Evolutionary conservation across 2,888 invertebrate genomes (phyloP), one percentile per base, ranked within the genome.

Genomic region (Spialia ferax): DNA sequence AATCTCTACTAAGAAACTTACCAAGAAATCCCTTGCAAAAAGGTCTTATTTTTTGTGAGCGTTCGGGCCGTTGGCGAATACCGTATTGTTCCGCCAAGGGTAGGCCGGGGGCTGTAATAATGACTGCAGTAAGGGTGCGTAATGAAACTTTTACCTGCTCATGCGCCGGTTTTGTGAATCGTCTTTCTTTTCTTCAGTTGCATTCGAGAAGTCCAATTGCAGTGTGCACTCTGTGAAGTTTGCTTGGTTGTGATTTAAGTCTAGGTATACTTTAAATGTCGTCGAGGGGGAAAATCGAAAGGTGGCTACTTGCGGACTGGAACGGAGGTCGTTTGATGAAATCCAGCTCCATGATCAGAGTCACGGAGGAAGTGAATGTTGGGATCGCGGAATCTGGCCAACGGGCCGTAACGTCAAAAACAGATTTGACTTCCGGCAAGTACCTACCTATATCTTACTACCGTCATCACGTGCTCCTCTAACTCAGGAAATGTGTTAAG

Each of bases 101-200:
- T 71, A 73, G 78, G 83, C 82, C 85, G 84, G 87, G 86, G 89
- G 87, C 74, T 83, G 78, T 72, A 77, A 84, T 83, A 84, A 82
- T 86, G 82, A 84, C 80, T 84, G 82, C 84, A 86, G 80, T 84
- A 84, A 86, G 89, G 91, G 90, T 86, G 85, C 80, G 71, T 79
- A 89, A 89, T 89, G 82, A 79, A 88, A 88, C 82, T 88, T 89
- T 89, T 91, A 91, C 91, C 91, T 92, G 91, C 76, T 26, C 66
- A 67, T 60, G 66, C 60, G 66, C 60, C 38, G 54, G 59, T 61
- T 67, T 67, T 48, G 54, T 22, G 32, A 23, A 50, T 22, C 50
- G 23, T 50, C 54, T 26, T 23, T 54, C 42, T 42, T 66, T 50
- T 66, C 42, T 54, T 66, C 20, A 67, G 67, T 69, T 38, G 23